Base-by-base conservation (phyloP, 2,113 vertebrate genomes). In the Aegotheles bennettii region DNA sequence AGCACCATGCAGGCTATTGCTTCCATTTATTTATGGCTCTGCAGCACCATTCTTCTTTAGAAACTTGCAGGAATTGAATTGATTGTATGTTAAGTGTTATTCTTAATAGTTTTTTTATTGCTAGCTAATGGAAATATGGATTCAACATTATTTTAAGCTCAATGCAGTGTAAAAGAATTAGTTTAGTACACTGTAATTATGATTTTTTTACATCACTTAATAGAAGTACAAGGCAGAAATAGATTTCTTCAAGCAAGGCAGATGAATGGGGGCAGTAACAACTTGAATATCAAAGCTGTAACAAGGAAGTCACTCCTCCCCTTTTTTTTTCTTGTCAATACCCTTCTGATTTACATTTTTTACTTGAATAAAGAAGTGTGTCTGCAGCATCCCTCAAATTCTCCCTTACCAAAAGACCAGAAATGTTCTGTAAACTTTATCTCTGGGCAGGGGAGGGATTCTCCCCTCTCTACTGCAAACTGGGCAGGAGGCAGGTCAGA, bases 61-160 rank as follows among this genome's bases (percentile, higher is more conserved):
- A 95, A 90, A 75, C 57, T 89, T 89, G 13, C 80, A 92, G 47
- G 54, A 93, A 91, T 74, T 74, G 47, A 95, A 94, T 6, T 85
- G 88, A 83, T 85, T 90, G 60, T 36, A 43, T 73, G 47, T 57
- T 86, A 93, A 93, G 59, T 79, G 76, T 75, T 95, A 65, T 67
- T 91, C 83, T 85, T 94, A 94, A 95, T 77, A 94, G 85, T 57
- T 89, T 93, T 96, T 97, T 93, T 86, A 95, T 91, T 94, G 74
- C 90, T 73, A 84, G 73, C 59, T 96, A 95, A 96, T 94, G 90
- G 82, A 96, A 94, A 85, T 93, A 96, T 40, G 50, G 74, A 95
- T 92, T 89, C 51, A 91, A 84, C 47, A 81, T 95, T 96, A 95
- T 79, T 96, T 95, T 90, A 95, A 87, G 74, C 50, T 79, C 84